Percentiles rank a stretch among this genome's conserved stretches.
Evolutionary conservation across 2,888 invertebrate genomes (phyloP).

Genomic region (Chalcis sispes): DNA sequence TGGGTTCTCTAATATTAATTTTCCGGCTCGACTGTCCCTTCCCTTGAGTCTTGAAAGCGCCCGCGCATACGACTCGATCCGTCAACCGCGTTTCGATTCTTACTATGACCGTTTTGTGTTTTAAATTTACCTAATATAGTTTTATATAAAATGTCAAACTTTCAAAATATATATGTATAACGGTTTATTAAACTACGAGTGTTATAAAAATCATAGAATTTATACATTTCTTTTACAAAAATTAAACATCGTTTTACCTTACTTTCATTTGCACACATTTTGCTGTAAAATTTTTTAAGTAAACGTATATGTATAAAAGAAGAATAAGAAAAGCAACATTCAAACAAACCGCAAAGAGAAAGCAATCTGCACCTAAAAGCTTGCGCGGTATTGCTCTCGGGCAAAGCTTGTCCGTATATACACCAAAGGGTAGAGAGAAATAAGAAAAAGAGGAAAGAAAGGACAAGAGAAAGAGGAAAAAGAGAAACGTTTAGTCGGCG

Average conservation of each 20-base stretch:
- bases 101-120: not conserved
- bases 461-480: conserved; percentile 47
- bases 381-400: not conserved
- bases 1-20: conserved; percentile 74
- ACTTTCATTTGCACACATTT: too few relatives aligned
- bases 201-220: too few relatives aligned
- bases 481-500: conserved; percentile 45
- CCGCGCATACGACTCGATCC: not conserved
- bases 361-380: conserved; percentile 46
- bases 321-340: too few relatives aligned
- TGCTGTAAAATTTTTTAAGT: too few relatives aligned
- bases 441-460: conserved; percentile 24
- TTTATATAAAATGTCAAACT: too few relatives aligned
- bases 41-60: not conserved
- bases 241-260: too few relatives aligned
- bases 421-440: conserved; percentile 33
- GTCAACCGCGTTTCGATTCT: not conserved
- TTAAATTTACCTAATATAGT: too few relatives aligned
- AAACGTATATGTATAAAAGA: too few relatives aligned
- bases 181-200: too few relatives aligned
- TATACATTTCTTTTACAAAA: too few relatives aligned
- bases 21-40: conserved; percentile 38
- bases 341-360: too few relatives aligned
- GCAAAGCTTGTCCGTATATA: conserved; percentile 13
- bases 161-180: too few relatives aligned